phyloP scores from a whole-genome alignment of 2,113 vertebrate genomes.

The Promerops cafer region DNA sequence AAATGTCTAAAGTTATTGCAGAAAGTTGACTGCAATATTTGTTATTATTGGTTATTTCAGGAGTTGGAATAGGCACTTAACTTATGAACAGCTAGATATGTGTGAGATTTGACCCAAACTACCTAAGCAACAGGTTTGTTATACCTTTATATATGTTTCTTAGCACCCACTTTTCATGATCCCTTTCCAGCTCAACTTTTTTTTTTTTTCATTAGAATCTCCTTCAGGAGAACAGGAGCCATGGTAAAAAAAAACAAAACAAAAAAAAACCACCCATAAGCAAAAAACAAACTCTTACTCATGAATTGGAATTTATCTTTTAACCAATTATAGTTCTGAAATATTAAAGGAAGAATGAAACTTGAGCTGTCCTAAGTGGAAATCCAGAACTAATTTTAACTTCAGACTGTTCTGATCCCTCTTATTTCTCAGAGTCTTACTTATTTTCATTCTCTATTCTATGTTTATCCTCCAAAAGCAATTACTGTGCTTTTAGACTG shows the following conservation, averaged over 20 bases:
- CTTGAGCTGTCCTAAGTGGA: neutral
- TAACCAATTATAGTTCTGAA: neutral
- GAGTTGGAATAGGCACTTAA: neutral
- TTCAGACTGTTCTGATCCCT: neutral
- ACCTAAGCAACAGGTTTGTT: neutral
- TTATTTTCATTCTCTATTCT: neutral
- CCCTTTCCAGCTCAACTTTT: constrained; percentile 7
- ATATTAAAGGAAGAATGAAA: constrained; percentile 5
- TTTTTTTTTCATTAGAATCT: neutral
- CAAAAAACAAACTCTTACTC: too few relatives aligned
- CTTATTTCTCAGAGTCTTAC: neutral
- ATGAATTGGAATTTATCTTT: neutral
- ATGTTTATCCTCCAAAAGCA: neutral
- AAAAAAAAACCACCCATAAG: too few relatives aligned
- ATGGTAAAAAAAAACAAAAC: neutral
- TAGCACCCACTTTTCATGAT: neutral
- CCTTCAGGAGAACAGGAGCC: neutral
- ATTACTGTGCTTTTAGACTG: neutral
- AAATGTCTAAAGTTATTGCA: neutral
- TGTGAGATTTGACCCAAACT: constrained; percentile 12
- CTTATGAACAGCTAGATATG: neutral
- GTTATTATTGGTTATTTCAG: constrained; percentile 27
- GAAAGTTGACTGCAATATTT: neutral
- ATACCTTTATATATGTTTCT: constrained; percentile 18
- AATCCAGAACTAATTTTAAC: constrained; percentile 11